Percentiles rank a stretch among this genome's conserved stretches.
phyloP scores from a whole-genome alignment of 2,888 invertebrate genomes.

The Muschampia plurimacula region DNA sequence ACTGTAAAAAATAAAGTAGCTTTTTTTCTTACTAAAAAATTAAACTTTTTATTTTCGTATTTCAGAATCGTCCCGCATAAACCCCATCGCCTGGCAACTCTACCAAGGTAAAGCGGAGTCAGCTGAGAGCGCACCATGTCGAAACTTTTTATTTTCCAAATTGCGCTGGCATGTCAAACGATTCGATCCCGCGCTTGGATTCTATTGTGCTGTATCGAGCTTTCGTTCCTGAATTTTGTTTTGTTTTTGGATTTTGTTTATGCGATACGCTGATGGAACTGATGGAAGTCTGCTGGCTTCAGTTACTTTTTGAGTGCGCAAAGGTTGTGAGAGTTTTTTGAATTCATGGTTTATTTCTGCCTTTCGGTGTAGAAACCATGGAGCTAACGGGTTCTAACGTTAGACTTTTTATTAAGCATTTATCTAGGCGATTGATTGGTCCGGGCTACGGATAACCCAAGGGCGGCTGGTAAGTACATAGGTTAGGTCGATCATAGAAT shows the following conservation, averaged over 20 bases:
- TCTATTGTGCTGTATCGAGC: slow-evolving; percentile 46
- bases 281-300: not conserved
- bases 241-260: slow-evolving; percentile 43
- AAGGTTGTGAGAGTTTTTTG: not conserved
- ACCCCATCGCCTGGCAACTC: slow-evolving; percentile 25
- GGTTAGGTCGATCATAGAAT: too few relatives aligned
- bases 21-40: not conserved
- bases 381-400: too few relatives aligned
- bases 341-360: not conserved
- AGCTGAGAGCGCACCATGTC: slow-evolving; percentile 75
- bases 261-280: slow-evolving; percentile 27
- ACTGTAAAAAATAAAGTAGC: not conserved
- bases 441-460: too few relatives aligned
- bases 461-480: too few relatives aligned
- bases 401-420: too few relatives aligned
- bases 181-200: slow-evolving; percentile 47
- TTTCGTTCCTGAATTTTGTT: slow-evolving; percentile 22
- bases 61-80: not conserved
- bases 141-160: slow-evolving; percentile 70
- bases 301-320: not conserved
- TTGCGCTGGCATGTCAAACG: slow-evolving; percentile 54
- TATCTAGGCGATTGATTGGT: too few relatives aligned
- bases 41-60: not conserved
- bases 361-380: too few relatives aligned
- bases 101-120: slow-evolving; percentile 75